Base-by-base conservation (phyloP, 2,797 vertebrate species). In the Dipus sagitta region DNA sequence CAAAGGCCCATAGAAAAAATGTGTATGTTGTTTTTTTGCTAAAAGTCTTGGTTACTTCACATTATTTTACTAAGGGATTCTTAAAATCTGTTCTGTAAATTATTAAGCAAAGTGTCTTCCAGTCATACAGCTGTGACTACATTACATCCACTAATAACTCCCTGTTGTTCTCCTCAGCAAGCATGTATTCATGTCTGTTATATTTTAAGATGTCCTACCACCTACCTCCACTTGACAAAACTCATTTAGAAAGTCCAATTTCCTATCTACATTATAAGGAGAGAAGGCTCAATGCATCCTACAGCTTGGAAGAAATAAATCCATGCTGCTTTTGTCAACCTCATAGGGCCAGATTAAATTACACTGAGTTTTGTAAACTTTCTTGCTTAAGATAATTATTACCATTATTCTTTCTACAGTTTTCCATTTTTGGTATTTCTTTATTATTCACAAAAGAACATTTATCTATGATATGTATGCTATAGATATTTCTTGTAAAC, bases 51-150 rank as follows among this genome's bases (percentile, higher is more conserved):
- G 62, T 81, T 78, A 80, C 52, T 34, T 81, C 26, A 65, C 72
- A 67, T 62, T 82, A 32, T 75, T 42, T 88, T 58, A 85, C 71
- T 92, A 30, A 92, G n/a, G 9, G 12, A 86, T 47, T 78, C n/a
- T 82, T 72, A 42, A 38, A 86, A 92, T 86, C 52, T 82, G 23
- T 58, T 82, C 84, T 71, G 47, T 62, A 91, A 76, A 92, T 93
- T 88, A 88, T 58, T 85, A 90, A 85, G n/a, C 64, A 82, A 86
- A 88, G 23, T 86, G 60, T 71, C 21, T 78, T 32, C 52, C 65
- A 84, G 65, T 10, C 58, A 81, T 32, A 93, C 65, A 84, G 62
- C 85, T 60, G 28, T 85, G 78, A 88, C 42, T 78, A 80, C 4
- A 83, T 95, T 77, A 90, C 3, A 67, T 52, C 65, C 42, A 78